These are phyloP conservation scores for Scalopus aquaticus DNA, from an alignment of 2,113 vertebrate species.

Conservation along the genomic window DNA sequence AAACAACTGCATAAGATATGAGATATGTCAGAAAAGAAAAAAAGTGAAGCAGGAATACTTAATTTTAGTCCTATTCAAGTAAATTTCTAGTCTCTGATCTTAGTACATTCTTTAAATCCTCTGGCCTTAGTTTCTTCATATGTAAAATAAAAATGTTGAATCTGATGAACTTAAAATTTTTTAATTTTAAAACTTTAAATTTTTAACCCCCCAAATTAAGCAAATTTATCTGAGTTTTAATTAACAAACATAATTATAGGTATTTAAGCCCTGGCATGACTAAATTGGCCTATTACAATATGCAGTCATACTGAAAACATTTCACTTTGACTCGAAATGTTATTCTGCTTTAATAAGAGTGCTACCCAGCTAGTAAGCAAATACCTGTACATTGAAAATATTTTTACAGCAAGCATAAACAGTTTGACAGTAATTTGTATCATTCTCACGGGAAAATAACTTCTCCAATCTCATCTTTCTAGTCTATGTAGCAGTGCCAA, in stretches of 20 bases:
- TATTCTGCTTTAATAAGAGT: constrained; percentile 65
- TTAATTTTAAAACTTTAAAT: not conserved
- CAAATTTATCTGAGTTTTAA: constrained; percentile 44
- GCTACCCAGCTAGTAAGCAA: constrained; percentile 65
- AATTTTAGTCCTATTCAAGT: not conserved
- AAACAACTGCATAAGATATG: not conserved
- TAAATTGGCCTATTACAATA: constrained; percentile 32
- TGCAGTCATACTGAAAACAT: constrained; percentile 29
- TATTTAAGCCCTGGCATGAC: not conserved
- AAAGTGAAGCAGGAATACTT: not conserved
- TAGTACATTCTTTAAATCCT: not conserved
- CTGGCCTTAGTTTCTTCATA: not conserved
- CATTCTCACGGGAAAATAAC: constrained; percentile 79
- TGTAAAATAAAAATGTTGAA: not conserved
- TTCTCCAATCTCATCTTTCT: constrained; percentile 80
- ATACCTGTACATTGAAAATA: constrained; percentile 78
- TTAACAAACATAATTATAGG: constrained; percentile 50
- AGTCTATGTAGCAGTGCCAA: constrained; percentile 64
- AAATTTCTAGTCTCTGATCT: not conserved
- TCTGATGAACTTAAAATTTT: not conserved
- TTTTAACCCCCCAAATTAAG: constrained; percentile 17
- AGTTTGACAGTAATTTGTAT: constrained; percentile 78
- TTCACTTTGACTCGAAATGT: constrained; percentile 66
- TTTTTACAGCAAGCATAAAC: constrained; percentile 78
- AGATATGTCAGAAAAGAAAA: not conserved